Conservation (phyloP, 2,113 vertebrate species). For the Ovibos moschatus region DNA sequence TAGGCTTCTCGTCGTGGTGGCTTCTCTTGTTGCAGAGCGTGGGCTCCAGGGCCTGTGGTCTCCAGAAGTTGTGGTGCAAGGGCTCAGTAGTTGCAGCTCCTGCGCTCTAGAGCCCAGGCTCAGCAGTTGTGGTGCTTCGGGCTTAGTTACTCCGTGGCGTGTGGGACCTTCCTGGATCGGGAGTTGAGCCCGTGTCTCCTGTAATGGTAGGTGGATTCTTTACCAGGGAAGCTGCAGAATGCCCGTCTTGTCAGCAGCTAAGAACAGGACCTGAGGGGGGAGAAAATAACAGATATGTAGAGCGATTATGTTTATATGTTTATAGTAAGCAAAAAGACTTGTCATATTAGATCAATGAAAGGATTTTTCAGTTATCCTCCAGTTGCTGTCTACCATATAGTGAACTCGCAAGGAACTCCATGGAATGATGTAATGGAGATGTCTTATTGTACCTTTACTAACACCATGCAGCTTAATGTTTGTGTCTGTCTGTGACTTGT, state of each 20-base stretch:
- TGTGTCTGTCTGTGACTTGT: background rate
- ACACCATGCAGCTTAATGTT: background rate
- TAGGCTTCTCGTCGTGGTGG: background rate
- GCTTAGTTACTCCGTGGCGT: background rate
- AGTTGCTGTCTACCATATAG: background rate
- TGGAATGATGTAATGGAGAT: background rate
- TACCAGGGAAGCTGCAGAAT: background rate
- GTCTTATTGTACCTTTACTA: background rate
- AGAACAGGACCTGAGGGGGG: background rate
- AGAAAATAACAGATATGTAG: background rate
- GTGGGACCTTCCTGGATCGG: background rate
- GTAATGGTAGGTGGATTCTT: background rate
- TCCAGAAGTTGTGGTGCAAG: background rate
- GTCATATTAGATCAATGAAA: background rate
- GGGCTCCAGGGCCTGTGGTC: background rate
- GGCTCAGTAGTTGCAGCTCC: background rate
- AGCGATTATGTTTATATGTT: background rate
- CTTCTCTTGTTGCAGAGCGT: background rate
- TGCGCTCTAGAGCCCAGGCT: background rate
- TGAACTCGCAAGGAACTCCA: background rate
- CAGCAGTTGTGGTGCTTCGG: background rate
- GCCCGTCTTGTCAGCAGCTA: background rate
- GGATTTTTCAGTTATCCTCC: constrained; percentile 14
- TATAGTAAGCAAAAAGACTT: background rate
- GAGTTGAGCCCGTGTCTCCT: background rate